A percentile compares a stretch with the other conserved stretches of the same genome.
Conservation (phyloP, 2,888 invertebrate species). For the Pantelozetes paolii region DNA sequence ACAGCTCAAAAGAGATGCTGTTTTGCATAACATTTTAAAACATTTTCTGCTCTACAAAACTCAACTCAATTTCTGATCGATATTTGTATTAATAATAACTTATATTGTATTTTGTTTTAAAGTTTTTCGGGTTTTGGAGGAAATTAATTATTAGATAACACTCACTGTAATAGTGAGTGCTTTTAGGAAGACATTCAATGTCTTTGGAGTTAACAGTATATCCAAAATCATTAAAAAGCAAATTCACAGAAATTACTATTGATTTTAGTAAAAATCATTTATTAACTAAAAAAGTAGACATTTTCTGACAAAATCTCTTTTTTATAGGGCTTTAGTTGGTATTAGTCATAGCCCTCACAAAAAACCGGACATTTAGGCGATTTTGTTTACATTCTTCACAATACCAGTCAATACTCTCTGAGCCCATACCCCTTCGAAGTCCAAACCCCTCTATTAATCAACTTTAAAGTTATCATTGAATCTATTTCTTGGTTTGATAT, state of each 20-base stretch:
- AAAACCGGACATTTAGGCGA: too few species aligned
- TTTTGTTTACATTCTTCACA: too few species aligned
- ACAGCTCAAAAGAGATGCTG: not conserved
- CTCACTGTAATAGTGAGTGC: not conserved
- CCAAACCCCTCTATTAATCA: not conserved
- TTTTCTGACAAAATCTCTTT: too few species aligned
- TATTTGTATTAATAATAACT: too few species aligned
- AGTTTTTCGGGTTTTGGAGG: not conserved
- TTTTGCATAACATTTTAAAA: not conserved
- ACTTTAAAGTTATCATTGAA: not conserved
- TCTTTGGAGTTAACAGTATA: not conserved
- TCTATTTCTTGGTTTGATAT: not conserved
- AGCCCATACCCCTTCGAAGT: too few species aligned
- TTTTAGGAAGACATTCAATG: not conserved
- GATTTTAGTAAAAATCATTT: not conserved
- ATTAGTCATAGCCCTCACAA: too few species aligned
- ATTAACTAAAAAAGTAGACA: not conserved
- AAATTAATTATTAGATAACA: not conserved
- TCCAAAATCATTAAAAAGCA: not conserved
- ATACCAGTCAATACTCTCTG: too few species aligned
- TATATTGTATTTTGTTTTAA: too few species aligned
- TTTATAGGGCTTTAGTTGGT: too few species aligned
- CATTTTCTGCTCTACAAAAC: conserved; percentile 10
- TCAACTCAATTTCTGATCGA: not conserved
- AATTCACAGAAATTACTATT: not conserved